Conservation (phyloP, 2,888 invertebrate species). For the Cataglyphis altisquamis region DNA sequence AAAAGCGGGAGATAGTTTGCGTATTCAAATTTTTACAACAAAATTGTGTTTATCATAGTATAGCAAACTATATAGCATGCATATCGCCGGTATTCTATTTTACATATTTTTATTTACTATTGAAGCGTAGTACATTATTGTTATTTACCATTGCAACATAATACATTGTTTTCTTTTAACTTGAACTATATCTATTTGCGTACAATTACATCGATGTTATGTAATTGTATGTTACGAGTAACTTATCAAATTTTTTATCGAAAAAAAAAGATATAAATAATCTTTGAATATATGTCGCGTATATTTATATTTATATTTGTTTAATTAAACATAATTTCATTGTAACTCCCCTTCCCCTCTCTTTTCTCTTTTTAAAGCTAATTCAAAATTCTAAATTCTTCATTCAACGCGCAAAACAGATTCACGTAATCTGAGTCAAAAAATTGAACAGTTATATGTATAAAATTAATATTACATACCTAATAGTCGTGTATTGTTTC, state of each 20-base stretch:
- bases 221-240: not conserved
- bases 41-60: slow-evolving; percentile 23
- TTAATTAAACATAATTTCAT: not conserved
- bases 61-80: not conserved
- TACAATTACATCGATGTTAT: slow-evolving; percentile 21
- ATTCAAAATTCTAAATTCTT: not conserved
- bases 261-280: not conserved
- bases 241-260: slow-evolving; percentile 16
- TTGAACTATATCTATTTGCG: not conserved
- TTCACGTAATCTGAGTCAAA: not conserved
- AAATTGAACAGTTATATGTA: not conserved
- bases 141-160: slow-evolving; percentile 30
- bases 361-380: not conserved
- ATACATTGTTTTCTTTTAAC: slow-evolving; percentile 35
- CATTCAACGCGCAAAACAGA: not conserved
- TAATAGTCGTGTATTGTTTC: slow-evolving; percentile 11
- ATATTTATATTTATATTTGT: not conserved
- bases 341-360: not conserved
- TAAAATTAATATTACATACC: not conserved
- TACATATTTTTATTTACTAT: slow-evolving; percentile 21
- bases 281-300: too few relatives aligned
- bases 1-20: slow-evolving; percentile 13
- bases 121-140: not conserved
- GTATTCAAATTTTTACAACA: slow-evolving; percentile 9
- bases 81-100: not conserved